phyloP scores from a whole-genome alignment of 1,140 invertebrate species.

The Trachymyrmex septentrionalis region DNA sequence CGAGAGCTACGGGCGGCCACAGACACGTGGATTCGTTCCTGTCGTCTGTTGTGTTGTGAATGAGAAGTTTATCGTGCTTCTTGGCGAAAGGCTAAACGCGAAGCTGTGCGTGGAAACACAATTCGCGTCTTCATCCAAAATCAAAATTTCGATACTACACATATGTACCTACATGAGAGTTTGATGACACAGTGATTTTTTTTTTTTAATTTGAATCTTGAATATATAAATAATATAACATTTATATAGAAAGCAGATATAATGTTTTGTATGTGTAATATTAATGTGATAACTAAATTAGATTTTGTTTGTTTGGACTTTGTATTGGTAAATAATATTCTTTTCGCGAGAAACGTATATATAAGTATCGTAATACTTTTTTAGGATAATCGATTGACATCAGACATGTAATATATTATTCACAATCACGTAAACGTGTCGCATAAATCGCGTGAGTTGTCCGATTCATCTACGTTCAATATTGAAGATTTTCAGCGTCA shows the following conservation, averaged over 20 bases:
- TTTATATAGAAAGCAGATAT: background rate
- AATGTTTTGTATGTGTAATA: background rate
- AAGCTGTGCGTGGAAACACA: slow-evolving; percentile 46
- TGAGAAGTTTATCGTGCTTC: slow-evolving; percentile 32
- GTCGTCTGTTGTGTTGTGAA: slow-evolving; percentile 57
- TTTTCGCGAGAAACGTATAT: background rate
- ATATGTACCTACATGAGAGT: background rate
- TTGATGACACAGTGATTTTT: too few species aligned
- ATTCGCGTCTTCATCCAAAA: slow-evolving; percentile 51
- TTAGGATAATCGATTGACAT: background rate
- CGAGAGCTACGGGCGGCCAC: slow-evolving; percentile 22
- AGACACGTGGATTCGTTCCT: slow-evolving; percentile 65
- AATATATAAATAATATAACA: background rate
- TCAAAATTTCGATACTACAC: background rate
- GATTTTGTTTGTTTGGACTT: background rate
- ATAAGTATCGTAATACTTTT: background rate
- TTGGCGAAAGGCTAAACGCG: slow-evolving; percentile 28
- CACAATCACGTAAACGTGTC: slow-evolving; percentile 24
- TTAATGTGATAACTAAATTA: background rate
- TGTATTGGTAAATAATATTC: too few species aligned
- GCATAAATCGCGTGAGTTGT: slow-evolving; percentile 39
- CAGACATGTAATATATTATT: background rate
- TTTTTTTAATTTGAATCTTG: too few species aligned
- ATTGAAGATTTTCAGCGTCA: slow-evolving; percentile 11
- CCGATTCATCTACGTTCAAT: slow-evolving; percentile 20